A percentile compares a stretch with the other conserved stretches of the same genome.
Evolutionary conservation across 1,140 invertebrate species (phyloP).

Genomic region (Samia ricini): DNA sequence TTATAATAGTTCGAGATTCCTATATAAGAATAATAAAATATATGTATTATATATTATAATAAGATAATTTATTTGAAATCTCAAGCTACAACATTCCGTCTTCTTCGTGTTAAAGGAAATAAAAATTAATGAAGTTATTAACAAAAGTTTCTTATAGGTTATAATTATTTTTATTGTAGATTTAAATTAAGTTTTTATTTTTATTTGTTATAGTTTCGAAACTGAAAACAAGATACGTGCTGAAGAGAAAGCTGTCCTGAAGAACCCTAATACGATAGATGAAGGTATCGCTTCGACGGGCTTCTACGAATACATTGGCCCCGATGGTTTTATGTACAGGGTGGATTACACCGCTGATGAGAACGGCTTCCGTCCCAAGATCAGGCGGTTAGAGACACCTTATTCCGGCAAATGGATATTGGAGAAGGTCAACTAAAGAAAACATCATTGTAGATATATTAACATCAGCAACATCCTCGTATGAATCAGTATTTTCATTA

Average conservation of each 20-base stretch:
- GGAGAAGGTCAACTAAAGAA: constrained; percentile 66
- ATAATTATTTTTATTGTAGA: not conserved
- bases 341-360: constrained; percentile 83
- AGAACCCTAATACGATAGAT: constrained; percentile 70
- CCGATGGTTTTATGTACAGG: constrained; percentile 79
- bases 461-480: constrained; percentile 40
- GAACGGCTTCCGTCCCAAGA: constrained; percentile 81
- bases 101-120: not conserved
- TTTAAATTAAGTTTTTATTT: not conserved
- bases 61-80: not conserved
- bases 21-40: not conserved
- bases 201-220: constrained; percentile 80
- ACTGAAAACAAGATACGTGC: constrained; percentile 88
- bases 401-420: constrained; percentile 71
- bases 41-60: not conserved
- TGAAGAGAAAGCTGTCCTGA: constrained; percentile 81
- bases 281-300: constrained; percentile 83
- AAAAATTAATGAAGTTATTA: not conserved
- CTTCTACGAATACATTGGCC: constrained; percentile 81
- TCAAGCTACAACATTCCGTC: not conserved
- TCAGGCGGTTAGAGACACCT: constrained; percentile 70
- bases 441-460: constrained; percentile 20
- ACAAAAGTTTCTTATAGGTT: not conserved
- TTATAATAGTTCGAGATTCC: not conserved
- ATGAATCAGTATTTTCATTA: constrained; percentile 65